A percentile compares a stretch with the other conserved stretches of the same genome.
phyloP scores from a whole-genome alignment of 2,797 vertebrate genomes.

The Prionace glauca region DNA sequence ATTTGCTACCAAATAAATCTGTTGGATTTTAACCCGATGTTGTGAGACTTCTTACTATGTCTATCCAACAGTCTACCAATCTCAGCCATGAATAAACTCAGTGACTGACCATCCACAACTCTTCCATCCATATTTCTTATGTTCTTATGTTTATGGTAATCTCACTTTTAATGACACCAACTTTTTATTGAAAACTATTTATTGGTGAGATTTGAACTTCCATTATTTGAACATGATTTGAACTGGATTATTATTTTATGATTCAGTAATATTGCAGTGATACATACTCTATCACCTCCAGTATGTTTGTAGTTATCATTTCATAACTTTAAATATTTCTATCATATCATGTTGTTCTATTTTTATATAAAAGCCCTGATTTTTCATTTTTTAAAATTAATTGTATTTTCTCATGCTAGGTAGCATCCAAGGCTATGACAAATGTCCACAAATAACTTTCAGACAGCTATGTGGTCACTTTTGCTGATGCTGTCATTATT shows the following conservation, averaged over 20 bases:
- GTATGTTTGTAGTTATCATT: no score
- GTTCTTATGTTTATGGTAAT: not conserved
- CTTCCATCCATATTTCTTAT: no score
- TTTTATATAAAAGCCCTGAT: not conserved
- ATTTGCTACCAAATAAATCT: no score
- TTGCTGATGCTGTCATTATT: not conserved
- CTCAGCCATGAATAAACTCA: no score
- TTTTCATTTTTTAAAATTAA: not conserved
- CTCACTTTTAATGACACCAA: not conserved
- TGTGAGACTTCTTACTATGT: no score
- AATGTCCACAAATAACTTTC: not conserved
- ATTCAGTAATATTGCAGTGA: no score
- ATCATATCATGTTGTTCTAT: not conserved
- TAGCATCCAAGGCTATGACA: not conserved
- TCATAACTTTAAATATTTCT: no score
- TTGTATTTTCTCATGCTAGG: not conserved
- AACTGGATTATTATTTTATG: not conserved
- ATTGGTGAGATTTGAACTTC: not conserved
- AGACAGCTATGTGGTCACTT: not conserved
- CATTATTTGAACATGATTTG: no score
- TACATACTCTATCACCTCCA: no score
- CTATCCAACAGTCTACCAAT: no score
- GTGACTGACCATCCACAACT: no score
- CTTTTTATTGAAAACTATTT: not conserved
- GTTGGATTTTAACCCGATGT: no score